Percentiles rank a stretch among this genome's conserved stretches.
Evolutionary conservation across 2,888 invertebrate genomes (phyloP).

Genomic region (Drosophila paranaensis): DNA sequence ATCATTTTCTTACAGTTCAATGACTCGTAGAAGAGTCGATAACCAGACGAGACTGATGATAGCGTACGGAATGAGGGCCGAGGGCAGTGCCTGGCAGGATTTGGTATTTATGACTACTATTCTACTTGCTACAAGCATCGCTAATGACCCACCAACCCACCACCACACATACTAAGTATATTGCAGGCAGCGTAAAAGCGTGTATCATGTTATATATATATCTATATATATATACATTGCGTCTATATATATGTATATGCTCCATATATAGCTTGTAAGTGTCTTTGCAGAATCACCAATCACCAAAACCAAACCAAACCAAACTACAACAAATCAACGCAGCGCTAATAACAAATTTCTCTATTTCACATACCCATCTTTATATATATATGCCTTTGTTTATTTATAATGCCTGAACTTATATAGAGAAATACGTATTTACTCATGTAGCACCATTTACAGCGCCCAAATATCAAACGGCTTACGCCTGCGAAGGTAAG

Average conservation of each 20-base stretch:
- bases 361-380: constrained; percentile 27
- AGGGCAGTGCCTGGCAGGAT: constrained; percentile 58
- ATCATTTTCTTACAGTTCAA: constrained; percentile 38
- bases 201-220: constrained; percentile 57
- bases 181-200: constrained; percentile 62
- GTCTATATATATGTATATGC: constrained; percentile 2
- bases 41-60: constrained; percentile 1
- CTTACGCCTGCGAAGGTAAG: constrained; percentile 97
- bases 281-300: constrained; percentile 70
- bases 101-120: constrained; percentile 81
- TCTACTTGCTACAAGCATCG: constrained; percentile 73
- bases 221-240: constrained; percentile 32
- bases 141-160: constrained; percentile 63
- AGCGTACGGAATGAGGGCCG: constrained; percentile 2
- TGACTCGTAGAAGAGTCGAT: constrained; percentile 11
- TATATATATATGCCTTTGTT: constrained; percentile 9
- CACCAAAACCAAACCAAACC: constrained; percentile 79
- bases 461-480: constrained; percentile 93
- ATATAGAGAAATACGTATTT: background rate
- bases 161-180: constrained; percentile 77
- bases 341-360: constrained; percentile 60
- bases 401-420: constrained; percentile 5
- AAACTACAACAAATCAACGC: constrained; percentile 81
- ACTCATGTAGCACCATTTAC: constrained; percentile 61
- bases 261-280: constrained; percentile 65